Evolutionary conservation across 2,113 vertebrate genomes (phyloP).

Genomic region (Dendrocopos noguchii): DNA sequence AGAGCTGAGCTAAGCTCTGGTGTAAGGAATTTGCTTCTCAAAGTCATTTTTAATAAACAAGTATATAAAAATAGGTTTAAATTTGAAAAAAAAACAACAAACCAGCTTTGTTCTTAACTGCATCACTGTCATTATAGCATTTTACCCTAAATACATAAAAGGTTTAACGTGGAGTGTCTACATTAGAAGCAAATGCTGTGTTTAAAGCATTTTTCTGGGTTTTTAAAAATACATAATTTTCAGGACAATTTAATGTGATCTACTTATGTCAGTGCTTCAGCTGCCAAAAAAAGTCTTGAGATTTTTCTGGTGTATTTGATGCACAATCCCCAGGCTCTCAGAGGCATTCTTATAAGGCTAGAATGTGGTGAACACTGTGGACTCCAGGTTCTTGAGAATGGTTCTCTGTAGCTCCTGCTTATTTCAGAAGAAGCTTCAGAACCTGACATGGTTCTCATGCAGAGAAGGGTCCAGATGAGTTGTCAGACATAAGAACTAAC

Average conservation of each 20-base stretch:
- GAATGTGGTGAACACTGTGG: neutral
- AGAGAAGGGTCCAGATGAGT: neutral
- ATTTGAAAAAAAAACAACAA: neutral
- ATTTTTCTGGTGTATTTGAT: neutral
- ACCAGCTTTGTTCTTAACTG: neutral
- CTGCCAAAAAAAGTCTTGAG: neutral
- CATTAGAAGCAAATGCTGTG: neutral
- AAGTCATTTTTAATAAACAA: neutral
- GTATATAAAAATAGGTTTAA: neutral
- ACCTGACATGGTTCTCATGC: accelerated
- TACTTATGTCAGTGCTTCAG: neutral
- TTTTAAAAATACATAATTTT: neutral
- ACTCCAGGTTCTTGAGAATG: neutral
- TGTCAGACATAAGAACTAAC: neutral
- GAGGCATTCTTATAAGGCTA: accelerated
- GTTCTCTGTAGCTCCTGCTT: neutral
- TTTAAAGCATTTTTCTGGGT: neutral
- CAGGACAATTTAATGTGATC: neutral
- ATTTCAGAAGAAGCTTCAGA: neutral
- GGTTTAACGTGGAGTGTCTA: neutral
- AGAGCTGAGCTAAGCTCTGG: neutral
- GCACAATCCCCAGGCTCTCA: neutral
- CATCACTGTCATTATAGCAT: neutral
- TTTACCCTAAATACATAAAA: neutral
- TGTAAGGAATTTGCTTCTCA: neutral